phyloP scores from a whole-genome alignment of 2,113 vertebrate genomes.

The Chaetorhynchus papuensis region DNA sequence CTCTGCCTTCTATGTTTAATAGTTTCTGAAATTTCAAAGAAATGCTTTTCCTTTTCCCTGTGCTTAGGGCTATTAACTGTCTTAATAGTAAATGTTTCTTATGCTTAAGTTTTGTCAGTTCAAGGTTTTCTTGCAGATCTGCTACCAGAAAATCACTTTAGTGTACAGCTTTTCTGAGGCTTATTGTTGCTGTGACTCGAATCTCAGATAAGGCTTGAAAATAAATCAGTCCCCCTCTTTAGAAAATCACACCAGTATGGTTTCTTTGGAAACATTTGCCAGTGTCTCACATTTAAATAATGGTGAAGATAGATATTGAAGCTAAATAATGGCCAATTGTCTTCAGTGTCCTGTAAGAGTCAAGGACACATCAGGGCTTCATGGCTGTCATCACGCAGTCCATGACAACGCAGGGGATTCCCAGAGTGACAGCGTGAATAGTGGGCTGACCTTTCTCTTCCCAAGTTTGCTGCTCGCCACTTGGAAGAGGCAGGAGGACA shows the following conservation, averaged over 20 bases:
- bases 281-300: slow-evolving; percentile 25
- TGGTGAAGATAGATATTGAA: slow-evolving; percentile 37
- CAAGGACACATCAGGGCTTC: slow-evolving; percentile 16
- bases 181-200: slow-evolving; percentile 36
- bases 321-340: slow-evolving; percentile 52
- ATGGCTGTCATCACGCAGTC: not conserved
- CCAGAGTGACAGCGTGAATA: slow-evolving; percentile 39
- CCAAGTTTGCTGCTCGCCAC: not conserved
- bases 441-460: not conserved
- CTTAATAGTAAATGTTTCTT: slow-evolving; percentile 33
- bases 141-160: slow-evolving; percentile 22
- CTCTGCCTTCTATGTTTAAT: not conserved
- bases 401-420: slow-evolving; percentile 7
- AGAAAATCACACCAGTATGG: not conserved
- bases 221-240: slow-evolving; percentile 24
- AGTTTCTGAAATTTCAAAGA: slow-evolving; percentile 47
- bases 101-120: slow-evolving; percentile 7
- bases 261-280: slow-evolving; percentile 36
- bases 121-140: slow-evolving; percentile 5
- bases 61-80: slow-evolving; percentile 50
- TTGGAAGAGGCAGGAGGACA: not conserved
- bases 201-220: slow-evolving; percentile 20
- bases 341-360: not conserved
- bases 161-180: slow-evolving; percentile 28
- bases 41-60: not conserved